These are phyloP conservation scores for Parapristionchus giblindavisi DNA, from an alignment of 2,888 invertebrate species.

Conservation along the genomic window DNA sequence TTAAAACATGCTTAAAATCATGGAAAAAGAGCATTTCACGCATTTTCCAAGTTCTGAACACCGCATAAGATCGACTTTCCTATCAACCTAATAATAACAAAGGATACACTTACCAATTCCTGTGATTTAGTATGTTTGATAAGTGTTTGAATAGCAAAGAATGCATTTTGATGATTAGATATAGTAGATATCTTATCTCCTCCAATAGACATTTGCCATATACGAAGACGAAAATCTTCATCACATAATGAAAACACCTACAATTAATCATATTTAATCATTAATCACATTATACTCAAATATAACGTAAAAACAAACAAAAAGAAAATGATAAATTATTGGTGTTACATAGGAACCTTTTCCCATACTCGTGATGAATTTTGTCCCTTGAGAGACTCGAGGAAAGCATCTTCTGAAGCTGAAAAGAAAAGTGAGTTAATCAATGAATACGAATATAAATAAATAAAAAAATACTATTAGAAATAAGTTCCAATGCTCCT, in stretches of 20 bases:
- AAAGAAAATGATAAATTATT: background rate
- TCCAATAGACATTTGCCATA: slow-evolving; percentile 28
- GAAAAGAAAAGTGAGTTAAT: background rate
- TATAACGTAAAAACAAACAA: background rate
- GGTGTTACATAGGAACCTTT: slow-evolving; percentile 16
- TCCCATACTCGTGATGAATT: slow-evolving; percentile 55
- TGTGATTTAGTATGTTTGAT: slow-evolving; percentile 9
- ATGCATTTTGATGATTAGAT: background rate
- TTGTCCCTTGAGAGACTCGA: slow-evolving; percentile 40
- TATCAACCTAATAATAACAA: background rate
- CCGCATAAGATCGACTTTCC: no score
- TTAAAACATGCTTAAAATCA: background rate
- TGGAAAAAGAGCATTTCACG: background rate
- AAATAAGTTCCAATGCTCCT: no score
- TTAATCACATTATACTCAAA: background rate
- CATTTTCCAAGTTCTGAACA: background rate
- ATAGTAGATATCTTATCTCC: slow-evolving; percentile 8
- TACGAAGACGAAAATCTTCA: slow-evolving; percentile 20
- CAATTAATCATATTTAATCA: background rate
- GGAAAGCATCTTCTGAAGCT: slow-evolving; percentile 20
- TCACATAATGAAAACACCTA: slow-evolving; percentile 8
- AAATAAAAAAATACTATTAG: no score
- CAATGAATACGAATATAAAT: no score
- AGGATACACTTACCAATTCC: slow-evolving; percentile 19
- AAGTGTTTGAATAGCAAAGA: slow-evolving; percentile 34